A percentile compares a stretch with the other conserved stretches of the same genome.
These are phyloP conservation scores for Brachyalestes nurse DNA, from an alignment of 2,797 vertebrate genomes.

Conservation along the genomic window DNA sequence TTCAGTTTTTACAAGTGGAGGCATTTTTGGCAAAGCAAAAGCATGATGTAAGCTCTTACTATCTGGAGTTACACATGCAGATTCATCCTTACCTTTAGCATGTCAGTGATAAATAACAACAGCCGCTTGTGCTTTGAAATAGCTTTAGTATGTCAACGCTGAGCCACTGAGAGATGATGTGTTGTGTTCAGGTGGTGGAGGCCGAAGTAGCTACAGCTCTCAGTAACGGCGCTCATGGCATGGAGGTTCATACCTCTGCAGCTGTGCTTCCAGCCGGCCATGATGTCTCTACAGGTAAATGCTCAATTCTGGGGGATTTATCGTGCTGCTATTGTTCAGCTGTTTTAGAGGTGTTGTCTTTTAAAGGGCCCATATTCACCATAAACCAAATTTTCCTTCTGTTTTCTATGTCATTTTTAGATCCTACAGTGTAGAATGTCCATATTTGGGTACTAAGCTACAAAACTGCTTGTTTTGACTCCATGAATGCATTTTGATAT, in stretches of 20 bases:
- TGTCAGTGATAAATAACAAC: constrained; percentile 4
- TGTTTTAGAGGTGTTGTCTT: neutral
- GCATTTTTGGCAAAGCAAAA: constrained; percentile 17
- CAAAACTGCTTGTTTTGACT: too few relatives aligned
- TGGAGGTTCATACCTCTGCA: constrained; percentile 69
- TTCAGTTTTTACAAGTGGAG: constrained; percentile 13
- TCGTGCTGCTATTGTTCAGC: neutral
- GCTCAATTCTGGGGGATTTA: neutral
- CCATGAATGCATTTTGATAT: too few relatives aligned
- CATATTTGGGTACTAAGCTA: too few relatives aligned
- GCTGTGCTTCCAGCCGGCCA: constrained; percentile 82
- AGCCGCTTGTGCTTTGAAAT: neutral
- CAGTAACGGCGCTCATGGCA: constrained; percentile 70
- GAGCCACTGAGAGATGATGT: neutral
- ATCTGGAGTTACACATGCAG: constrained; percentile 9
- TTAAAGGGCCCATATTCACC: neutral
- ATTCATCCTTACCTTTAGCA: neutral
- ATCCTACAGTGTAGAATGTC: too few relatives aligned
- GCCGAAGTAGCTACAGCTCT: constrained; percentile 72
- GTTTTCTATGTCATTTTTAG: too few relatives aligned
- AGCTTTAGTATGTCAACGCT: neutral
- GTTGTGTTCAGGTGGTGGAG: constrained; percentile 73
- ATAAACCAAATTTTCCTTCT: too few relatives aligned
- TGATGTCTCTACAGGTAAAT: constrained; percentile 87
- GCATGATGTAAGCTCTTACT: constrained; percentile 6